Evolutionary conservation across 2,797 vertebrate species (phyloP), one percentile per base, ranked within the genome.

Genomic region (Esox lucius): DNA sequence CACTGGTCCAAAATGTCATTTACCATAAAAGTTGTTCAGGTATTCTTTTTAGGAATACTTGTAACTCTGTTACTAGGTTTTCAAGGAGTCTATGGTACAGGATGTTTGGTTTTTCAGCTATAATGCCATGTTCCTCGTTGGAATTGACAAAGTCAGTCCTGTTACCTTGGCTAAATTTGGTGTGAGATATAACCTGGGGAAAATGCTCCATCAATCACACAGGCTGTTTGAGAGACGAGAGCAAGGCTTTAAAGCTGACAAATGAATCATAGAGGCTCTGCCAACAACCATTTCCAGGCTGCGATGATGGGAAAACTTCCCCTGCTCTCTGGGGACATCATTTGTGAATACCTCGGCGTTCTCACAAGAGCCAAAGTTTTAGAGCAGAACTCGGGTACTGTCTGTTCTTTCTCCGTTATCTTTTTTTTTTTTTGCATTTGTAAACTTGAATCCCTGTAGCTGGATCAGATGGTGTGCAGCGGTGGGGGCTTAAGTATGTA

Each of bases 401-500:
- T 73, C 19, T 62, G 31, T 53, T 15, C 4, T 53, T 70, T 33
- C 17, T 15, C 46, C n/a, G 13, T 2, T 24, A 12, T 26, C 13
- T 39, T 39, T n/a, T 28, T 4, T 42, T 49, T n/a, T 51, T 11
- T 4, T 61, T 46, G 84, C 68, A 42, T 85, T 87, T 88, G 77
- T 71, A 75, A 86, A 86, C 84, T 87, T 78, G 90, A 89, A 85
- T 88, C 80, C 86, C 84, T 86, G 80, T 83, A 89, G 84, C 81
- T 80, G 62, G 79, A 90, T 91, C 85, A 85, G 87, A 91, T 88
- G 83, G 17, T 42, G 61, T 31, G 80, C 78, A 81, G 86, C 84
- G 87, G 86, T 84, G 19, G 81, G 88, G 86, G 88, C 79, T 91
- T 91, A 91, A 89, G 86, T 89, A 86, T 91, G 90, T 91, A 91